These are phyloP conservation scores for Mormyrops boulengeri DNA, from an alignment of 2,797 vertebrate genomes.

Conservation along the genomic window DNA sequence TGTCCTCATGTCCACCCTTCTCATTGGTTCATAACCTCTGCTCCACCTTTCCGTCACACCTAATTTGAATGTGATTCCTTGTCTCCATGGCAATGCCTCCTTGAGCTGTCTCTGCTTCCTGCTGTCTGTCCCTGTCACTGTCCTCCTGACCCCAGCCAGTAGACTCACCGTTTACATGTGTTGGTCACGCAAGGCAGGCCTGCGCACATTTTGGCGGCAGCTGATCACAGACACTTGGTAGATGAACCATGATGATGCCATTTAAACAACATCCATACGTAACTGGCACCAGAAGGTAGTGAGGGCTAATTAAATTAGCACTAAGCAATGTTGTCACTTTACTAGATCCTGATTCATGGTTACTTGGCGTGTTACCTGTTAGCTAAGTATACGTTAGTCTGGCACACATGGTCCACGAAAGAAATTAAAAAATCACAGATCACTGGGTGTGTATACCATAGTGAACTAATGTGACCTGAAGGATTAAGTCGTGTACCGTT, in stretches of 20 bases:
- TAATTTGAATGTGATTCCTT: conserved; percentile 6
- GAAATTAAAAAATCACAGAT: not conserved
- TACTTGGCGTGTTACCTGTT: not conserved
- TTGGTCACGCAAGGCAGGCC: not conserved
- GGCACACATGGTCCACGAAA: not conserved
- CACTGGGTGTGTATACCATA: not conserved
- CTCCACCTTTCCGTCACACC: not conserved
- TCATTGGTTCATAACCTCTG: conserved; percentile 7
- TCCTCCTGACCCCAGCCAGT: conserved; percentile 10
- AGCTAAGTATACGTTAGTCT: not conserved
- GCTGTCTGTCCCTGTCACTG: conserved; percentile 13
- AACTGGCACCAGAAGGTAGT: not conserved
- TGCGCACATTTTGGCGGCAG: not conserved
- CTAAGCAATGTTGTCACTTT: not conserved
- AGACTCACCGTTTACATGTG: not conserved
- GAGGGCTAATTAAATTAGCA: not conserved
- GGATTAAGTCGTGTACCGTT: not conserved
- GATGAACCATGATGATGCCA: not conserved
- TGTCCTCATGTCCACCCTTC: not conserved
- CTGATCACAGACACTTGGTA: not conserved
- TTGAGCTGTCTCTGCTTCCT: conserved; percentile 9
- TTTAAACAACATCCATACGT: not conserved
- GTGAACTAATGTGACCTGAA: not conserved
- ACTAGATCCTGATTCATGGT: not conserved
- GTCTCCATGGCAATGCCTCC: not conserved